Conservation (phyloP, 2,113 vertebrate genomes). For the Rhipidura dahli region DNA sequence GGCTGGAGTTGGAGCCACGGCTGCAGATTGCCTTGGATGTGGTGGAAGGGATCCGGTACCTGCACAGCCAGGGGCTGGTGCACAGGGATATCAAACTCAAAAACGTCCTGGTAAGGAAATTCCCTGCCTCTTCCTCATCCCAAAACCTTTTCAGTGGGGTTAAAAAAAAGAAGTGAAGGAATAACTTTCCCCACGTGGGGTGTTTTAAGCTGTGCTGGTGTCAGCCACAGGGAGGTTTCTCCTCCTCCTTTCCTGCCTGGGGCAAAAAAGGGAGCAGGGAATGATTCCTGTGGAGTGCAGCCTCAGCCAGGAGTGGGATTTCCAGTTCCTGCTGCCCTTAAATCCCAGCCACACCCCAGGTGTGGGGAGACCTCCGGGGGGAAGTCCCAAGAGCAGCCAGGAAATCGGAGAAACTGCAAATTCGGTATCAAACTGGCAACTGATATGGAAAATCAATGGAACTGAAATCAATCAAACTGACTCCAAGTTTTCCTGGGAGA, state of each 20-base stretch:
- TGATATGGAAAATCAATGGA: too few relatives aligned
- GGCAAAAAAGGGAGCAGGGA: neutral
- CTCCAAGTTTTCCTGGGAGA: neutral
- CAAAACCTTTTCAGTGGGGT: neutral
- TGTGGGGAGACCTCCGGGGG: neutral
- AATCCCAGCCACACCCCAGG: neutral
- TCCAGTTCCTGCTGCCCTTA: neutral
- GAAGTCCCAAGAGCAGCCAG: neutral
- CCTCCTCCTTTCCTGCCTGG: neutral
- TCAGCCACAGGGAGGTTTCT: neutral
- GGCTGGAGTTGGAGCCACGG: conserved; percentile 84
- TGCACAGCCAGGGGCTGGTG: conserved; percentile 93
- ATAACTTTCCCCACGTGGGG: fast-evolving
- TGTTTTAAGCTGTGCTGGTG: neutral
- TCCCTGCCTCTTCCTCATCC: neutral
- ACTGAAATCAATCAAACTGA: too few relatives aligned
- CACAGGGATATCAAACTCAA: conserved; percentile 98
- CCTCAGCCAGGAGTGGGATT: neutral
- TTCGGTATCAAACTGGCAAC: too few relatives aligned
- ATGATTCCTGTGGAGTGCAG: neutral
- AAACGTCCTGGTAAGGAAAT: conserved; percentile 91
- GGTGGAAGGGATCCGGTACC: conserved; percentile 95
- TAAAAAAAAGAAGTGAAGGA: neutral
- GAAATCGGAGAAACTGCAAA: neutral
- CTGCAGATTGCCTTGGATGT: conserved; percentile 94